Evolutionary conservation across 2,797 vertebrate species (phyloP).

Genomic region (Rhabdophis nuchalis): DNA sequence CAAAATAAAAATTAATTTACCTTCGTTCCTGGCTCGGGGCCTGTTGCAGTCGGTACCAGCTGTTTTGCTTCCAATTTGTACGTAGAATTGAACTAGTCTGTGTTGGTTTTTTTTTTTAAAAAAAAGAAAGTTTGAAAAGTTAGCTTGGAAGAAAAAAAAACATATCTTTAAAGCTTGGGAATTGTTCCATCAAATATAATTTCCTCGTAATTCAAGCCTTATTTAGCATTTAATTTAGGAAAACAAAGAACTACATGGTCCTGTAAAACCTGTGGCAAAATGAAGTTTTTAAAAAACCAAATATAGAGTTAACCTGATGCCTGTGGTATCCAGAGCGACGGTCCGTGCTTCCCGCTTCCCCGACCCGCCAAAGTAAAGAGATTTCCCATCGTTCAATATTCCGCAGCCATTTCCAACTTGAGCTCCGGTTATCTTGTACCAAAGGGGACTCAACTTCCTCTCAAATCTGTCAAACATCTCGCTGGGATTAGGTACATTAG

Average conservation of each 20-base stretch:
- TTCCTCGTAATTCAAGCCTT: neutral
- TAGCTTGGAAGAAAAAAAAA: slow-evolving; percentile 25
- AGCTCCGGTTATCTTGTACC: slow-evolving; percentile 90
- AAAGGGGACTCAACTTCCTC: slow-evolving; percentile 92
- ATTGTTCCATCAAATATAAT: neutral
- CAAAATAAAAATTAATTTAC: slow-evolving; percentile 65
- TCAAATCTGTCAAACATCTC: slow-evolving; percentile 97
- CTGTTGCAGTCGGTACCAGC: slow-evolving; percentile 87
- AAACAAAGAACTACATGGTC: neutral
- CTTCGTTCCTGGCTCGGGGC: slow-evolving; percentile 91
- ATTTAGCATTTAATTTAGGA: neutral
- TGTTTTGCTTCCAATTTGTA: slow-evolving; percentile 92
- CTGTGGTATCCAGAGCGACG: slow-evolving; percentile 89
- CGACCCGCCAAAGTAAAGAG: slow-evolving; percentile 89
- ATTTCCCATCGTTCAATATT: slow-evolving; percentile 86
- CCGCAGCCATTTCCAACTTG: slow-evolving; percentile 90
- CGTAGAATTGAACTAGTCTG: slow-evolving; percentile 94
- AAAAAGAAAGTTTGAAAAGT: slow-evolving; percentile 25
- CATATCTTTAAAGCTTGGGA: neutral
- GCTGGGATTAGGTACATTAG: slow-evolving; percentile 81
- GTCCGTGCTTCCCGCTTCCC: slow-evolving; percentile 91
- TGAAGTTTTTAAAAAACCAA: neutral
- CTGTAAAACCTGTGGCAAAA: neutral
- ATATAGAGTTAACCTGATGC: slow-evolving; percentile 78
- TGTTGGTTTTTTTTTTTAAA: neutral